phyloP scores from a whole-genome alignment of 1,140 invertebrate species.

The Panagrolaimus sp. region DNA sequence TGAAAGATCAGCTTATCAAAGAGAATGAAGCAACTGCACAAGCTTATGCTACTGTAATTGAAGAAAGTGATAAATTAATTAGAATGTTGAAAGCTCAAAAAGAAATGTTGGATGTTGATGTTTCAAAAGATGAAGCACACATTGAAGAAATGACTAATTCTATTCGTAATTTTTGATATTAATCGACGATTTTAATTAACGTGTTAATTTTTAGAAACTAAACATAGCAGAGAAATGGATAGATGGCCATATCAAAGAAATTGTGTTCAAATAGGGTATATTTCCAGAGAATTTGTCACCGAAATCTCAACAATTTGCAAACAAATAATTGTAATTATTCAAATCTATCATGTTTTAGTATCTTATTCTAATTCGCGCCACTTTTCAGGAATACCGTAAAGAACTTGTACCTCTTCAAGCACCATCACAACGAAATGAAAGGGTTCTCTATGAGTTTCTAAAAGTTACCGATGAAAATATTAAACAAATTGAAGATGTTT shows the following conservation, averaged over 20 bases:
- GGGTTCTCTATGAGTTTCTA: background rate
- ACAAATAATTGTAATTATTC: background rate
- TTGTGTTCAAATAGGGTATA: background rate
- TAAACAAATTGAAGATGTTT: background rate
- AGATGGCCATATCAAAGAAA: constrained; percentile 2
- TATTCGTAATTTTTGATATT: background rate
- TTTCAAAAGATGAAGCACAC: constrained; percentile 29
- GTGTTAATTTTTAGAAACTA: background rate
- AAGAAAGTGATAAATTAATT: constrained; percentile 43
- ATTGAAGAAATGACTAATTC: constrained; percentile 26
- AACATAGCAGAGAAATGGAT: background rate
- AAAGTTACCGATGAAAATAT: background rate
- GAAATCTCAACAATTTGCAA: background rate
- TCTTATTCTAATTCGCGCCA: background rate
- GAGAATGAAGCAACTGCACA: constrained; percentile 49
- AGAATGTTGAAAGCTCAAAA: constrained; percentile 31
- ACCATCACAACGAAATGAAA: background rate
- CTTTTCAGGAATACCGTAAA: background rate
- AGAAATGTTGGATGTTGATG: constrained; percentile 40
- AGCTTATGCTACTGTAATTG: constrained; percentile 50
- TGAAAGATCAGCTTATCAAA: constrained; percentile 44
- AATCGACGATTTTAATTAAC: too few relatives aligned
- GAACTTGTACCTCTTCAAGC: background rate
- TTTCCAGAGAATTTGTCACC: background rate
- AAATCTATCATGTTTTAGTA: background rate